Percentiles rank a stretch among this genome's conserved stretches.
These are phyloP conservation scores for Phenganax marumi DNA, from an alignment of 92 coral and sea anemone genomes.

Conservation along the genomic window DNA sequence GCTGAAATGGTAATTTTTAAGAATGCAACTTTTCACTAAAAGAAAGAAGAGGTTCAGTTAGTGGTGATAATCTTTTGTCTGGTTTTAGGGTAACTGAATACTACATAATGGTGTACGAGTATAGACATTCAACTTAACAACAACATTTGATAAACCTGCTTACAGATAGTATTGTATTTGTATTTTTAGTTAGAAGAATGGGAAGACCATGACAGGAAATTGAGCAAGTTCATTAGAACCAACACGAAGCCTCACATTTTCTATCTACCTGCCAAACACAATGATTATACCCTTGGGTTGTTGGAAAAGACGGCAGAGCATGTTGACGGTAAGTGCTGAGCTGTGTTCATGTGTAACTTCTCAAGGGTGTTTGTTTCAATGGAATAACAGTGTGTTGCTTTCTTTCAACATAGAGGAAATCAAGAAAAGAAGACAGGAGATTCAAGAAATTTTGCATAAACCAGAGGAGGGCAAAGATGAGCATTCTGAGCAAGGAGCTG, in stretches of 20 bases:
- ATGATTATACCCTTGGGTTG: conserved; percentile 73
- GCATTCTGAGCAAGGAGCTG: neutral
- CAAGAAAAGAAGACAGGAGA: conserved; percentile 18
- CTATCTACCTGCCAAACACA: conserved; percentile 90
- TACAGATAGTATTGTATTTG: conserved; percentile 10
- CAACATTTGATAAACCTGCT: neutral
- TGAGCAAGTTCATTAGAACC: conserved; percentile 81
- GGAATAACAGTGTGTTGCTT: neutral
- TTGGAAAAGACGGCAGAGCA: conserved; percentile 83
- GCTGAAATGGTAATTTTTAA: conserved; percentile 80
- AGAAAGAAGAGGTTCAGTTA: too few relatives aligned
- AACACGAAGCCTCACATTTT: conserved; percentile 82
- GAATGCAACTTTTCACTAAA: neutral
- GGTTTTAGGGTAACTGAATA: too few relatives aligned
- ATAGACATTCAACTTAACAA: neutral
- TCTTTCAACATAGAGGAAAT: conserved; percentile 3
- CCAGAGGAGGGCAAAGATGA: neutral
- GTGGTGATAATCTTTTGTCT: too few relatives aligned
- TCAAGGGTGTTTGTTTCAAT: neutral
- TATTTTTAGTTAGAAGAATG: conserved; percentile 80
- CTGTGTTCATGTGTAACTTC: neutral
- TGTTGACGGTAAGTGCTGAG: conserved; percentile 69
- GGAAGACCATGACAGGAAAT: conserved; percentile 79
- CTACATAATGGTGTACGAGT: too few relatives aligned
- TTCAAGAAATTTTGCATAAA: neutral